Percentiles rank a stretch among this genome's conserved stretches.
phyloP scores from a whole-genome alignment of 2,113 vertebrate genomes.

The Dinomys branickii region DNA sequence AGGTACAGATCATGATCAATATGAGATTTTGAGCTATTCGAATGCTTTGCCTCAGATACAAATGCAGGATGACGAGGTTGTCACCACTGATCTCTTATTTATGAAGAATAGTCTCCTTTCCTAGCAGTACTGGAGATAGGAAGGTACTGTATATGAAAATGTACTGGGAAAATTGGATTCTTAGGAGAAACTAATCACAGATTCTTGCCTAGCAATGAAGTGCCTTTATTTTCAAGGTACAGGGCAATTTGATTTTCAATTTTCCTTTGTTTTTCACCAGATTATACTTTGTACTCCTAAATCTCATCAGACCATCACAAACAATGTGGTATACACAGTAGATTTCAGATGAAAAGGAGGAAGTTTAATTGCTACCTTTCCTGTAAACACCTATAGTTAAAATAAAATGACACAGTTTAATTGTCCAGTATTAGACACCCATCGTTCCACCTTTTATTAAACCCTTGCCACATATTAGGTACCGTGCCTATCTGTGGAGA shows the following conservation, averaged over 20 bases:
- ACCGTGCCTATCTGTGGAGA: not conserved
- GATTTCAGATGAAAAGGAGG: not conserved
- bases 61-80: not conserved
- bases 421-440: not conserved
- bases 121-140: not conserved
- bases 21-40: not conserved
- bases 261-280: not conserved
- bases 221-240: conserved; percentile 52
- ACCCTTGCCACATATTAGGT: not conserved
- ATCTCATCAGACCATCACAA: not conserved
- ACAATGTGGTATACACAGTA: not conserved
- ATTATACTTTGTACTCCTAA: not conserved
- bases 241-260: not conserved
- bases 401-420: not conserved
- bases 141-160: not conserved
- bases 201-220: not conserved
- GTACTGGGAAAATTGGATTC: not conserved
- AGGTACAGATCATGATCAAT: no score
- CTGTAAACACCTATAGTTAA: not conserved
- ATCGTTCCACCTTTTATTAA: not conserved
- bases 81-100: not conserved
- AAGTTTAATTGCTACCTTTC: not conserved
- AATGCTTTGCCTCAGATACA: not conserved
- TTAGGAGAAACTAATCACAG: not conserved
- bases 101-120: not conserved